Evolutionary conservation across 2,797 vertebrate species (phyloP).

Genomic region (Lithobates pipiens): DNA sequence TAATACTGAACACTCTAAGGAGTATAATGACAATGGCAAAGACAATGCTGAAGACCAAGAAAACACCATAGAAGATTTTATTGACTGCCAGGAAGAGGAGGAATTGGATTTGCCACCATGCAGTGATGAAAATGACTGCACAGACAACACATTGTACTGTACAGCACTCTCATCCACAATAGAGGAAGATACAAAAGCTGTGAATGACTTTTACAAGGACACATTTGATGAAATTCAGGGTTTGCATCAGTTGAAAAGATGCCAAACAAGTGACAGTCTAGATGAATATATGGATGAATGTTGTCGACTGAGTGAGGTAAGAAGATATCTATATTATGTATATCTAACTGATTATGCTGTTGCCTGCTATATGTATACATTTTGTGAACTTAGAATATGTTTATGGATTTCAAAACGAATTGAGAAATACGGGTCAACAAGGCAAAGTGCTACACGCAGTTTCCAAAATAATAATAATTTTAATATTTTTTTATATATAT

Average conservation of each 20-base stretch:
- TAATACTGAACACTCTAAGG: conserved; percentile 57
- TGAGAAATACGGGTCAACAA: no score
- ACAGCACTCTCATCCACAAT: conserved; percentile 43
- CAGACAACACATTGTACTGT: neutral
- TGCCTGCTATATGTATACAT: neutral
- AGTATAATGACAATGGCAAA: conserved; percentile 51
- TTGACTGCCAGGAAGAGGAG: conserved; percentile 53
- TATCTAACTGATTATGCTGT: neutral
- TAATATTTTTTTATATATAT: no score
- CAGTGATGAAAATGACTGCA: conserved; percentile 53
- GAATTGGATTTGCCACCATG: conserved; percentile 56
- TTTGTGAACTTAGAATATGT: no score
- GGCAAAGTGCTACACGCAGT: no score
- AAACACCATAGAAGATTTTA: conserved; percentile 65
- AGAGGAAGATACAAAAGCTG: conserved; percentile 65
- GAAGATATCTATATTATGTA: conserved; percentile 40
- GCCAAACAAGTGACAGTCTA: conserved; percentile 81
- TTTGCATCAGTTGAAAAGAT: conserved; percentile 74
- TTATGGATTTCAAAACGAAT: no score
- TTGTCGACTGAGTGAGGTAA: conserved; percentile 88
- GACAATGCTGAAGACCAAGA: conserved; percentile 53
- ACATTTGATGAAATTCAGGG: conserved; percentile 67
- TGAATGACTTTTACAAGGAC: conserved; percentile 61
- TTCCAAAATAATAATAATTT: no score
- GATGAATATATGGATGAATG: conserved; percentile 90